Conservation (phyloP, 2,113 vertebrate species). For the Poeciliopsis prolifica region DNA sequence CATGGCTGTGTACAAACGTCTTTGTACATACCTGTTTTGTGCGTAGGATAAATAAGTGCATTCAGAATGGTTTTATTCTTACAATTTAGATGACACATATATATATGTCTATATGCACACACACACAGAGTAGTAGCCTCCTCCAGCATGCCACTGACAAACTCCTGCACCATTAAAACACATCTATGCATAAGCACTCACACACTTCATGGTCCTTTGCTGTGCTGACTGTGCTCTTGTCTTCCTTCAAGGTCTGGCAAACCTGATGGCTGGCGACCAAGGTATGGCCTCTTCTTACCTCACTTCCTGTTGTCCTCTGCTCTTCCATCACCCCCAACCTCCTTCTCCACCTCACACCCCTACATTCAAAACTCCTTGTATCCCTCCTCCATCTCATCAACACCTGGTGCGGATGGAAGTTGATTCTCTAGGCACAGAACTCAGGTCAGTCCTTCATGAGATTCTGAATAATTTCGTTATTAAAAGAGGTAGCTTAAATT, state of each 20-base stretch:
- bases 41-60: slow-evolving; percentile 64
- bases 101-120: slow-evolving; percentile 15
- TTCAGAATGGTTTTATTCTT: slow-evolving; percentile 24
- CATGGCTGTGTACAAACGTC: slow-evolving; percentile 42
- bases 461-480: slow-evolving; percentile 23
- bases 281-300: slow-evolving; percentile 98
- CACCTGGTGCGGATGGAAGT: slow-evolving; percentile 68
- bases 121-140: slow-evolving; percentile 29
- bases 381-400: slow-evolving; percentile 61
- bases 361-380: slow-evolving; percentile 50
- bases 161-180: slow-evolving; percentile 85
- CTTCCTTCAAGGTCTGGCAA: slow-evolving; percentile 99
- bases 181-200: slow-evolving; percentile 73
- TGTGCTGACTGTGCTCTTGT: slow-evolving; percentile 99
- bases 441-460: slow-evolving; percentile 72
- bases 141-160: slow-evolving; percentile 83
- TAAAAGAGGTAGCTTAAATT: slow-evolving; percentile 14
- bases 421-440: slow-evolving; percentile 74
- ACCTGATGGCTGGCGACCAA: slow-evolving; percentile 99
- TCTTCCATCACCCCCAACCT: slow-evolving; percentile 64
- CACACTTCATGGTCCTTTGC: slow-evolving; percentile 92
- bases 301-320: slow-evolving; percentile 84
- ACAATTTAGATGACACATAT: slow-evolving; percentile 32
- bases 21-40: slow-evolving; percentile 55
- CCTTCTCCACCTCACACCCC: slow-evolving; percentile 46